Evolutionary conservation across 2,797 vertebrate genomes (phyloP).

Genomic region (Strix occidentalis): DNA sequence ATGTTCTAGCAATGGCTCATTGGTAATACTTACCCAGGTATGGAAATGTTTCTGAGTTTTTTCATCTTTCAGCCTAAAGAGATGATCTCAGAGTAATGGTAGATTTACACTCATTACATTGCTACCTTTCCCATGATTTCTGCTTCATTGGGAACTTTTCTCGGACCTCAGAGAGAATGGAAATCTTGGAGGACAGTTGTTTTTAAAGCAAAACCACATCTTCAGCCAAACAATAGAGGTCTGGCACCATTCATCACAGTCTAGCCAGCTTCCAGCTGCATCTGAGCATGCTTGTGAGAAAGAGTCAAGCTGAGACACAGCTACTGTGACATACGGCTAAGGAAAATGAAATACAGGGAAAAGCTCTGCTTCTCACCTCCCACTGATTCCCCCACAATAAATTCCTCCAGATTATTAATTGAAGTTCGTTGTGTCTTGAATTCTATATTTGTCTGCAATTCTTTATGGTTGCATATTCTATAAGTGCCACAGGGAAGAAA

Average conservation of each 20-base stretch:
- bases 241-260: not conserved
- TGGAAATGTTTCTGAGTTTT: not conserved
- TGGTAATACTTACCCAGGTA: not conserved
- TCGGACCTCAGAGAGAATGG: not conserved
- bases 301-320: not conserved
- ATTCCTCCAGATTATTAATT: slow-evolving; percentile 24
- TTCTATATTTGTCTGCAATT: not conserved
- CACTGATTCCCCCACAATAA: not conserved
- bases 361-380: not conserved
- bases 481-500: not conserved
- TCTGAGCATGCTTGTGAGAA: not conserved
- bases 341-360: not conserved
- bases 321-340: not conserved
- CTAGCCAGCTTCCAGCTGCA: slow-evolving; percentile 14
- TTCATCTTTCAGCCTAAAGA: not conserved
- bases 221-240: not conserved
- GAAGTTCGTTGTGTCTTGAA: not conserved
- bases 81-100: not conserved
- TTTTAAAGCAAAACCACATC: not conserved
- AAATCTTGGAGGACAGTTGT: not conserved
- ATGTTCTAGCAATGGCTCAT: not conserved
- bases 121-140: not conserved
- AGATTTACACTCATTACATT: not conserved
- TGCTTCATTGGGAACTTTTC: not conserved
- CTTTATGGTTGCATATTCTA: not conserved